Base-by-base conservation (phyloP, 2,888 invertebrate species). In the Pherbina coryleti region DNA sequence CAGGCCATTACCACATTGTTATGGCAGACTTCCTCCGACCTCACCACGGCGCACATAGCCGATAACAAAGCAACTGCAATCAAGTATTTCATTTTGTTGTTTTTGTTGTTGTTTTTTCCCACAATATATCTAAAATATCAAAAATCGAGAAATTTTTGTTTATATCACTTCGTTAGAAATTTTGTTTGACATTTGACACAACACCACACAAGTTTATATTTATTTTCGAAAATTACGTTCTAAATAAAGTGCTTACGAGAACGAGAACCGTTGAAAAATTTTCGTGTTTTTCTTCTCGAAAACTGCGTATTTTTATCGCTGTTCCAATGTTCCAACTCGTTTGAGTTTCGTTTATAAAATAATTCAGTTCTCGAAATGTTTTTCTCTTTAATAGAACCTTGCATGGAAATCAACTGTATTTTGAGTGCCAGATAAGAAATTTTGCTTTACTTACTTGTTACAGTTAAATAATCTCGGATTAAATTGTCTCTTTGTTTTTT, bases 1-100 rank as follows among this genome's bases (percentile, higher is more conserved):
- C 93, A 93, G 80, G 92, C 92, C 70, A 89, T 88, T 34, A 92
- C 90, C 0, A 93, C 92, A 82, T 92, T 92, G 44, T 91, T 91
- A 86, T 93, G 93, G 89, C 95, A 95, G 75, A 90, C 91, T 8
- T 90, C 89, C 77, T 91, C 91, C 60, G 87, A 83, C 76, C 82
- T 83, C 31, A 83, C 85, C 78, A 90, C 85, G 79, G 90, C 90
- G 34, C 91, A 90, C 22, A 92, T 88, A 81, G 83, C 83, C 80
- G 84, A 85, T 78, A 92, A 81, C 11, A 92, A 90, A 84, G 91
- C 88, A 78, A 93, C 87, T 83, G 91, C 85, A 81, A 90, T 87
- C 79, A 93, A 86, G 76, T 77, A 79, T 80, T 84, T 84, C 84
- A 75, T 57, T 28, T 57, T 71, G n/a, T 70, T 25, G 51, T 31